Base-by-base conservation (phyloP, 2,797 vertebrate genomes). In the Acipenser oxyrinchus region DNA sequence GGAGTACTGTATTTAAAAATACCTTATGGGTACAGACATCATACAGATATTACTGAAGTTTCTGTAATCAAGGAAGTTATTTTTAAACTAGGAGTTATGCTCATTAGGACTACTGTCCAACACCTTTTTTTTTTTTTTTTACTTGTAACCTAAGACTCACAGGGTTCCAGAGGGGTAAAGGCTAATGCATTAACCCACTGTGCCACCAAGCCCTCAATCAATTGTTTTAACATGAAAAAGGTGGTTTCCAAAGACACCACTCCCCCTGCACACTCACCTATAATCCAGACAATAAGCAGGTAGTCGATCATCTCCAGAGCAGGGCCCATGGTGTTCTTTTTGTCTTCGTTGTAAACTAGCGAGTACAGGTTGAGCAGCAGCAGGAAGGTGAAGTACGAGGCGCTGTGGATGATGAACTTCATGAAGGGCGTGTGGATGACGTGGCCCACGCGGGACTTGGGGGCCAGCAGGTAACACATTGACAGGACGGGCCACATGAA, bases 371-470 rank as follows among this genome's bases (percentile, higher is more conserved):
- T 99, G 69, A 99, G 91, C 73, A 99, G 78, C 13, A 99, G 86
- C 68, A 99, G 84, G 83, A 99, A 99, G 0, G 94, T 95, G 79
- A 99, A 93, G 88, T 99, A 99, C 1, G 96, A 99, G 70, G 96
- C 96, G 79, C 94, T 96, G 71, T 99, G 97, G 81, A 98, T 97
- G 84, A 99, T 99, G 83, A 98, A 99, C 79, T 99, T 99, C 84
- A 98, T 92, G 63, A 99, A 99, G 51, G 97, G 97, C 11, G 96
- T 99, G 84, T 98, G 95, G 82, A 99, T 99, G 80, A 98, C 92
- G 77, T 92, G 93, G 64, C 97, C 96, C 57, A 98, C 89, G 55
- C 93, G 93, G 64, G 95, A 97, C 75, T 91, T 96, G 1, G 97
- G 97, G 59, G 93, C 94, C 81, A 99, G 81, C 70, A 99, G 91